Percentiles rank a stretch among this genome's conserved stretches.
These are phyloP conservation scores for Meandrina meandrites DNA, from an alignment of 92 coral and sea anemone species.

Conservation along the genomic window DNA sequence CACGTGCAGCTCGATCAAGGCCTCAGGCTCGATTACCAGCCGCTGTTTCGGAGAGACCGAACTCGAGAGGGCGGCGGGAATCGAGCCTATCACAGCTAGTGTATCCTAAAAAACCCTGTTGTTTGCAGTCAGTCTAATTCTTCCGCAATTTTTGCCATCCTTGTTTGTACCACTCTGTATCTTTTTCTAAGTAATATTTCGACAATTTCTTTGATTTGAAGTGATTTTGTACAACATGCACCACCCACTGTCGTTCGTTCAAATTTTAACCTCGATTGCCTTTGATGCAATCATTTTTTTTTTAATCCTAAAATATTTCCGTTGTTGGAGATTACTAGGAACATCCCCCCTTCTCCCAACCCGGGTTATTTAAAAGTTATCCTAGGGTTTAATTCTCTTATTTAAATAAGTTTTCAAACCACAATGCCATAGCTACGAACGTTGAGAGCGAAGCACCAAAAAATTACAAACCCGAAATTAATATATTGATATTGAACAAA, in stretches of 20 bases:
- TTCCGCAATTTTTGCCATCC: not conserved
- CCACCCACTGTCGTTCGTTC: not conserved
- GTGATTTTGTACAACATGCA: not conserved
- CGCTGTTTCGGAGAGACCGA: too few species aligned
- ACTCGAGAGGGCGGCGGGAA: too few species aligned
- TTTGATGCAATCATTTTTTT: not conserved
- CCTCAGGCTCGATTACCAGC: too few species aligned
- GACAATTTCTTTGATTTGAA: not conserved
- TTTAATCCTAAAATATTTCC: not conserved
- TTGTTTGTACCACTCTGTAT: too few species aligned
- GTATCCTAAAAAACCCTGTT: not conserved
- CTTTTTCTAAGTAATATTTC: not conserved
- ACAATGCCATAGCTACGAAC: not conserved
- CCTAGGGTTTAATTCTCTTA: not conserved
- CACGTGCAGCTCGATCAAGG: too few species aligned
- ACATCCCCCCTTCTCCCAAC: not conserved
- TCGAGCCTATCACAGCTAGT: too few species aligned
- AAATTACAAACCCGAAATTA: not conserved
- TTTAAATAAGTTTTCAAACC: conserved; percentile 1
- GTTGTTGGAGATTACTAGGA: not conserved
- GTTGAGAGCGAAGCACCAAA: not conserved
- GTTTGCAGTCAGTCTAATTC: not conserved
- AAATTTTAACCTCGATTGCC: not conserved
- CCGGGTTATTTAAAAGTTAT: not conserved
- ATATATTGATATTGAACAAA: not conserved